phyloP scores from a whole-genome alignment of 2,888 invertebrate species.

The Onchidella celtica region DNA sequence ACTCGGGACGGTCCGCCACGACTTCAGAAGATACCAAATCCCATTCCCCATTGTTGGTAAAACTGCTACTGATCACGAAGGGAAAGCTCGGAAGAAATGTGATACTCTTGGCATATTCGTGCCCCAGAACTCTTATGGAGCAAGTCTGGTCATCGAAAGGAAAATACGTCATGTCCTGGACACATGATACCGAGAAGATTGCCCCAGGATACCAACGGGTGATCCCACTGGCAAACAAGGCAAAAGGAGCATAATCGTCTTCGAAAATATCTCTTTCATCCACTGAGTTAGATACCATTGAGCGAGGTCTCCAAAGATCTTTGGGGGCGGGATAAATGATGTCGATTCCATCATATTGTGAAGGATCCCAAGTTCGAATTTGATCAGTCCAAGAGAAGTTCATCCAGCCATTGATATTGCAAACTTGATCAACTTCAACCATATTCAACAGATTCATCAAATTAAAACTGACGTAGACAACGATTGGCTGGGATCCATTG shows the following conservation, averaged over 20 bases:
- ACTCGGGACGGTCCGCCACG: neutral
- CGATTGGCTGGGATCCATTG: neutral
- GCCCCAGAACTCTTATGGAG: neutral
- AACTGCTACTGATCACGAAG: neutral
- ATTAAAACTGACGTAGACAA: neutral
- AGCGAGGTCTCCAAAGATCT: neutral
- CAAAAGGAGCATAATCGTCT: neutral
- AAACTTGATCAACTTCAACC: neutral
- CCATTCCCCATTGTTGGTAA: slow-evolving; percentile 26
- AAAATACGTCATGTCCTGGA: slow-evolving; percentile 29
- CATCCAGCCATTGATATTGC: neutral
- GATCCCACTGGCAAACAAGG: neutral
- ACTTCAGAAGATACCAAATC: neutral
- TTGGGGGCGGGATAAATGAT: neutral
- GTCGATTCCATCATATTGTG: neutral
- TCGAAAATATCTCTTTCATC: neutral
- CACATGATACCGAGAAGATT: neutral
- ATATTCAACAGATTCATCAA: neutral
- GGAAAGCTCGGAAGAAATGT: neutral
- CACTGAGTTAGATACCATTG: neutral
- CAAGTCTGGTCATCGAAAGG: slow-evolving; percentile 42
- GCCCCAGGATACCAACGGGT: slow-evolving; percentile 20
- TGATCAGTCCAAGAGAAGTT: neutral
- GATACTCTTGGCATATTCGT: neutral
- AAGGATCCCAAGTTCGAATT: neutral